Evolutionary conservation across 2,888 invertebrate genomes (phyloP).

Genomic region (Coelinius sp.): DNA sequence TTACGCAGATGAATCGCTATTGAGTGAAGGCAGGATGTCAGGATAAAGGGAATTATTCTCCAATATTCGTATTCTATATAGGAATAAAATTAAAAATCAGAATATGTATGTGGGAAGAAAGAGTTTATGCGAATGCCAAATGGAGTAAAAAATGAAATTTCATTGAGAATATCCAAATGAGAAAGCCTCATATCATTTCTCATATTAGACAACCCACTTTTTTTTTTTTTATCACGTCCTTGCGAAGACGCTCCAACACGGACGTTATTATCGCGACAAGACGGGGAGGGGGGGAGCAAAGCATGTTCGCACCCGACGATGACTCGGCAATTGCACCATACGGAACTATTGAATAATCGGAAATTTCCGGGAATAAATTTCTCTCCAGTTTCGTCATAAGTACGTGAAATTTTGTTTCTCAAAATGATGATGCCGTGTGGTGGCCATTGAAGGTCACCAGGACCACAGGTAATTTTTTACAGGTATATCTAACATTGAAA

Average conservation of each 20-base stretch:
- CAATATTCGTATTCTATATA: background rate
- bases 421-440: background rate
- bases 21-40: background rate
- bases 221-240: slow-evolving; percentile 30
- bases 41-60: background rate
- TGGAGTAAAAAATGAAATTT: no score
- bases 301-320: background rate
- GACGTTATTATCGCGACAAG: background rate
- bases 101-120: background rate
- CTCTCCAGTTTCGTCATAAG: background rate
- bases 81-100: background rate
- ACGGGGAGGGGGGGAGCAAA: background rate
- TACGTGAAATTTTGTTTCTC: background rate
- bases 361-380: slow-evolving; percentile 42
- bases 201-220: slow-evolving; percentile 19
- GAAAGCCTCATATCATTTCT: background rate
- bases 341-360: slow-evolving; percentile 37
- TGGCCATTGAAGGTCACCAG: background rate
- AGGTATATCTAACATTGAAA: background rate
- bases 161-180: background rate
- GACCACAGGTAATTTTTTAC: slow-evolving; percentile 11
- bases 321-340: background rate
- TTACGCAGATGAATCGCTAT: background rate
- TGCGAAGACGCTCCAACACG: slow-evolving; percentile 6
- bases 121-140: no score